These are phyloP conservation scores for Anisognathus igniventris DNA, from an alignment of 2,797 vertebrate genomes.

Conservation along the genomic window DNA sequence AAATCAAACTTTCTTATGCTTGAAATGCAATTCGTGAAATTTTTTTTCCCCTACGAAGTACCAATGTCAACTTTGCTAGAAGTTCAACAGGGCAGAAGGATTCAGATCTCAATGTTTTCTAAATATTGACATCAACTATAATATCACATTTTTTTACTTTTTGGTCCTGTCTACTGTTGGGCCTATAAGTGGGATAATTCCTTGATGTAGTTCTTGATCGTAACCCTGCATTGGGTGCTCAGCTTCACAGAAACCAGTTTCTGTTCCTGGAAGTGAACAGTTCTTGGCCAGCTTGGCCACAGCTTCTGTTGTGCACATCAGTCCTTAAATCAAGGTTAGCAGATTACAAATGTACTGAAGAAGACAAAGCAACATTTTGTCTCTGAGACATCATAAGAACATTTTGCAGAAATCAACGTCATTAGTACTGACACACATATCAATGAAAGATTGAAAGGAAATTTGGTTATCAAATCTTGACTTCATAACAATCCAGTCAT, in stretches of 20 bases:
- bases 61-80: rapidly evolving
- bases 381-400: not conserved
- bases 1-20: not conserved
- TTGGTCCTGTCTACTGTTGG: not conserved
- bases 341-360: not conserved
- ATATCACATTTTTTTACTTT: not conserved
- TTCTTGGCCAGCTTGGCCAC: not conserved
- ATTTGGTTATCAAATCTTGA: not conserved
- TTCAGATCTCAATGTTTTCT: not conserved
- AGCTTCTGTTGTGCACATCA: not conserved
- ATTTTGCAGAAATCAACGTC: not conserved
- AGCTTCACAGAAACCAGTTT: not conserved
- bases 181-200: not conserved
- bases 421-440: not conserved
- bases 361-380: not conserved
- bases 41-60: not conserved
- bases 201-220: not conserved
- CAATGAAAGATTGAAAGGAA: not conserved
- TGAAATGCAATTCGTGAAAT: not conserved
- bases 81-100: not conserved
- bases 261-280: not conserved
- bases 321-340: not conserved
- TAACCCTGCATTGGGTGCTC: not conserved
- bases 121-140: not conserved
- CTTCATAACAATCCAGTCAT: not conserved